phyloP scores from a whole-genome alignment of 2,888 invertebrate species.

The Leucozona laternaria region DNA sequence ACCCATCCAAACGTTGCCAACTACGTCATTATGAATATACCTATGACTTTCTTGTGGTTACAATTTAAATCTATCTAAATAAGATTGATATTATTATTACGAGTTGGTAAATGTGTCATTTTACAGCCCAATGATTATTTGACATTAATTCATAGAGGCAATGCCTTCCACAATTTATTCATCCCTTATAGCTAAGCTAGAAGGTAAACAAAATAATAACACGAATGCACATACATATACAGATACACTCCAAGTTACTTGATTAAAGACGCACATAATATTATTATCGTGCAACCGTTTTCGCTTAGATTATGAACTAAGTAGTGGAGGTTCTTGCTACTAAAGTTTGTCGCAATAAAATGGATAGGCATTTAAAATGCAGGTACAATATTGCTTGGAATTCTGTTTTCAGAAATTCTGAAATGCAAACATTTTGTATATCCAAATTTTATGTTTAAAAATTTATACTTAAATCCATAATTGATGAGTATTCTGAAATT shows the following conservation, averaged over 20 bases:
- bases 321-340: too few relatives aligned
- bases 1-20: too few relatives aligned
- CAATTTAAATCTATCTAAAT: slow-evolving; percentile 4
- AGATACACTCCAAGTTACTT: neutral
- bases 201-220: slow-evolving; percentile 9
- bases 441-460: too few relatives aligned
- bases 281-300: too few relatives aligned
- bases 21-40: neutral
- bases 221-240: neutral
- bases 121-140: slow-evolving; percentile 16
- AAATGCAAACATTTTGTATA: too few relatives aligned
- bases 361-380: too few relatives aligned
- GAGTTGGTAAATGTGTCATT: neutral
- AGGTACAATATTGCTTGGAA: too few relatives aligned
- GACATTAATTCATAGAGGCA: slow-evolving; percentile 3
- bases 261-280: neutral
- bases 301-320: too few relatives aligned
- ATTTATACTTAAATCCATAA: too few relatives aligned
- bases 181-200: neutral
- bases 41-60: neutral
- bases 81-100: neutral
- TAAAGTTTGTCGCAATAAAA: too few relatives aligned
- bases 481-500: too few relatives aligned
- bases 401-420: too few relatives aligned
- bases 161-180: slow-evolving; percentile 51